These are phyloP conservation scores for Subacronicta megacephala DNA, from an alignment of 2,888 invertebrate genomes.

Conservation along the genomic window DNA sequence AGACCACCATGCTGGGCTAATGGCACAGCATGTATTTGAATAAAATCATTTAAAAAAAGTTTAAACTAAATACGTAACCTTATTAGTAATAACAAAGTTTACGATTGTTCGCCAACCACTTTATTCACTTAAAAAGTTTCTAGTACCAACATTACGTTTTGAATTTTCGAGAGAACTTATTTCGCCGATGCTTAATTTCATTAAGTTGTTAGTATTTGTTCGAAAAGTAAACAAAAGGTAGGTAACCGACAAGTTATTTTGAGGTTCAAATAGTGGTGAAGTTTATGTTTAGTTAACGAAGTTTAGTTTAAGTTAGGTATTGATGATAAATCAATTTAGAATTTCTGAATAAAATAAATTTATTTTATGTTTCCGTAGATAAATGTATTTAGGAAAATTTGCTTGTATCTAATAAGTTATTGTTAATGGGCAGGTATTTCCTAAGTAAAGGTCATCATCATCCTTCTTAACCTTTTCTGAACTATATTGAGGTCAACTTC, in stretches of 20 bases:
- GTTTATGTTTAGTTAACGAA: not conserved
- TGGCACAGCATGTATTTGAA: no score
- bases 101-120: slow-evolving; percentile 26
- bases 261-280: slow-evolving; percentile 5
- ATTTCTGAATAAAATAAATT: not conserved
- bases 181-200: slow-evolving; percentile 23
- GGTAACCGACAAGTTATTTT: slow-evolving; percentile 16
- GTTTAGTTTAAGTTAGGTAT: not conserved
- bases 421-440: no score
- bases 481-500: no score
- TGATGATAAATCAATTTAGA: not conserved
- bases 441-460: no score
- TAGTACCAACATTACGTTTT: slow-evolving; percentile 16
- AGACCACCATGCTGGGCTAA: no score
- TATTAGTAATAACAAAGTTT: slow-evolving; percentile 8
- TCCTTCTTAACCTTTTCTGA: no score
- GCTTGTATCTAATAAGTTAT: no score
- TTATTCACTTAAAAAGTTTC: slow-evolving; percentile 41
- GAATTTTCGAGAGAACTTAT: slow-evolving; percentile 32
- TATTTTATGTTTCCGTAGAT: no score
- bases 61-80: not conserved
- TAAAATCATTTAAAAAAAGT: no score
- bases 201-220: slow-evolving; percentile 14
- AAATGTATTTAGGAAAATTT: no score
- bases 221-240: slow-evolving; percentile 22